Evolutionary conservation across 2,797 vertebrate species (phyloP).

Genomic region (Discoglossus pictus): DNA sequence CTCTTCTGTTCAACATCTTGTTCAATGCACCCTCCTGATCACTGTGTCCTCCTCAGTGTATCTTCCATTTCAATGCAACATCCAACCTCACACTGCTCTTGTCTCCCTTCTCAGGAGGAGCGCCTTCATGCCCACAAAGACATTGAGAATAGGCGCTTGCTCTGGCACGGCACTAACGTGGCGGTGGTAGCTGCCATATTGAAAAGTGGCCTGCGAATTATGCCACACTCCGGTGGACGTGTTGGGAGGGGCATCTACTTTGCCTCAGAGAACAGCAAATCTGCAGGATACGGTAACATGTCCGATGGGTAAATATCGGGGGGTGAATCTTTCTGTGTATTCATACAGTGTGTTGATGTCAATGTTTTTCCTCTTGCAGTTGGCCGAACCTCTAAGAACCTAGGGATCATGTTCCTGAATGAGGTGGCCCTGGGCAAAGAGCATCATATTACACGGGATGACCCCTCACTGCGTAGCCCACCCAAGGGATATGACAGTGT

Average conservation of each 20-base stretch:
- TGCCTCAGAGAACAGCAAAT: constrained; percentile 88
- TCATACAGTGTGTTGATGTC: not conserved
- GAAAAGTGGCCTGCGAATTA: constrained; percentile 87
- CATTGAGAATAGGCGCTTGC: constrained; percentile 82
- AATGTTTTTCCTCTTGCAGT: constrained; percentile 65
- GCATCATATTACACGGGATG: constrained; percentile 66
- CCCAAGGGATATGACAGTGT: constrained; percentile 78
- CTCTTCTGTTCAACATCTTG: too few species aligned
- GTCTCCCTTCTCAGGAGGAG: constrained; percentile 64
- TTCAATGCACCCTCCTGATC: too few species aligned
- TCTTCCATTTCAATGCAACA: too few species aligned
- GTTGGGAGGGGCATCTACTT: constrained; percentile 92
- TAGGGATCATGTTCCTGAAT: constrained; percentile 88
- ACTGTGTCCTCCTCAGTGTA: too few species aligned
- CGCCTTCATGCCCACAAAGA: constrained; percentile 70
- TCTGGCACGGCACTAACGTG: constrained; percentile 91
- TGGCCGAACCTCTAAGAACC: constrained; percentile 53
- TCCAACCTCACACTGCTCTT: not conserved
- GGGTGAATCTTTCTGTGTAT: too few species aligned
- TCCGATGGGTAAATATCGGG: not conserved
- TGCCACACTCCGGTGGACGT: constrained; percentile 88
- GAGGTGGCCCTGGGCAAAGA: constrained; percentile 88
- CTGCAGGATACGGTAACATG: constrained; percentile 80
- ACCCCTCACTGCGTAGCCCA: constrained; percentile 63
- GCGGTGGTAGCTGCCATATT: constrained; percentile 88